Conservation (phyloP, 2,113 vertebrate species). For the Taxidea taxus region DNA sequence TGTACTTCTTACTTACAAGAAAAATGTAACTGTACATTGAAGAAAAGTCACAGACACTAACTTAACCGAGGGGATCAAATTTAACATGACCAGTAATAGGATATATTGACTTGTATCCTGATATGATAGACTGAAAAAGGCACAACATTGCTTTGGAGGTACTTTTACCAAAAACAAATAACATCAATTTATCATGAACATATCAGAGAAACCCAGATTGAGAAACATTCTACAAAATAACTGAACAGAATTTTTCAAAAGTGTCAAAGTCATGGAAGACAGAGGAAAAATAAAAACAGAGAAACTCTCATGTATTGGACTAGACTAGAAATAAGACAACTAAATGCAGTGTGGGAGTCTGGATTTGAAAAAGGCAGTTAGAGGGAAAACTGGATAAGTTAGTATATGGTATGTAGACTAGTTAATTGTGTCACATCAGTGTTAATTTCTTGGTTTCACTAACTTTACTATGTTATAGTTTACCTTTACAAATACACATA, state of each 20-base stretch:
- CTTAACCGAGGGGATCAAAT: neutral
- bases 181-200: neutral
- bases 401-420: neutral
- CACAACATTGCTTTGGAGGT: neutral
- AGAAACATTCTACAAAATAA: neutral
- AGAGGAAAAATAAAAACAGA: neutral
- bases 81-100: neutral
- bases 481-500: neutral
- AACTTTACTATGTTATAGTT: neutral
- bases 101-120: neutral
- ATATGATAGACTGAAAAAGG: neutral
- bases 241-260: neutral
- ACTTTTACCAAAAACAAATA: neutral
- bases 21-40: neutral
- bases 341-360: neutral
- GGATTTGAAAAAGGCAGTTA: neutral
- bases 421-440: neutral
- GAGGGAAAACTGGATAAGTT: neutral
- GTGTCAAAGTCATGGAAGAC: neutral
- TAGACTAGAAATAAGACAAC: neutral
- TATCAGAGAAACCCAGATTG: neutral
- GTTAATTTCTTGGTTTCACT: neutral
- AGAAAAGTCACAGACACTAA: neutral
- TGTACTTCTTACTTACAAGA: neutral
- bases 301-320: neutral